Base-by-base conservation (phyloP, 2,113 vertebrate species). In the Cryptoleucopteryx plumbea region DNA sequence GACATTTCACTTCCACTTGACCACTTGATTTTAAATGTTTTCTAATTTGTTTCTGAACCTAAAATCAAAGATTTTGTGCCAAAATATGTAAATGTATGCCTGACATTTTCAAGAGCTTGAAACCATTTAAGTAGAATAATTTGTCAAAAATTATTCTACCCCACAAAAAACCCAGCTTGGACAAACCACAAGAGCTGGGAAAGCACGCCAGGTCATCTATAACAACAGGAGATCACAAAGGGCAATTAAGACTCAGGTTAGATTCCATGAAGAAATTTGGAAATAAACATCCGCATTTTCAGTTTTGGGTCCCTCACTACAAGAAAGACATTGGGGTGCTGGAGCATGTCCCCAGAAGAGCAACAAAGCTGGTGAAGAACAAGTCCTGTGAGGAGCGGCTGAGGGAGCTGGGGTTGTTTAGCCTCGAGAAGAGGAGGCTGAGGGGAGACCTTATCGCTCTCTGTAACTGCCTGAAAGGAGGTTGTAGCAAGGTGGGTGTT, bases 401-500 rank as follows among this genome's bases (percentile, higher is more conserved):
- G 48, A 68, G 13, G 25, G 2, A 83, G 3, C 14, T 83, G 45
- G 13, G 31, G 16, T 3, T 67, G 32, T 50, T 79, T 3, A 87
- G 32, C 7, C 59, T 40, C 29, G 9, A 68, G 68, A 43, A 59
- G 8, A 65, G n/a, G 4, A 75, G 22, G 16, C 13, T 65, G 3
- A 66, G 11, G n/a, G 29, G 12, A 34, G 12, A 66, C 29, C 9
- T 40, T 13, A 34, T 5, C 2, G 1, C 10, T 23, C 50, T 66
- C 34, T 21, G 34, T 31, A 59, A 15, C 34, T 36, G 2, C 34
- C 22, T 36, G 32, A 59, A 43, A 61, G 53, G 26, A 31, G 29
- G 18, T 1, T 66, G 23, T 23, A 23, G 22, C 0, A 1, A 66
- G 6, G 12, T 12, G 17, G 29, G 12, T 1, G 23, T 11, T 0